These are phyloP conservation scores for Asobara japonica DNA, from an alignment of 1,140 invertebrate genomes.

Conservation along the genomic window DNA sequence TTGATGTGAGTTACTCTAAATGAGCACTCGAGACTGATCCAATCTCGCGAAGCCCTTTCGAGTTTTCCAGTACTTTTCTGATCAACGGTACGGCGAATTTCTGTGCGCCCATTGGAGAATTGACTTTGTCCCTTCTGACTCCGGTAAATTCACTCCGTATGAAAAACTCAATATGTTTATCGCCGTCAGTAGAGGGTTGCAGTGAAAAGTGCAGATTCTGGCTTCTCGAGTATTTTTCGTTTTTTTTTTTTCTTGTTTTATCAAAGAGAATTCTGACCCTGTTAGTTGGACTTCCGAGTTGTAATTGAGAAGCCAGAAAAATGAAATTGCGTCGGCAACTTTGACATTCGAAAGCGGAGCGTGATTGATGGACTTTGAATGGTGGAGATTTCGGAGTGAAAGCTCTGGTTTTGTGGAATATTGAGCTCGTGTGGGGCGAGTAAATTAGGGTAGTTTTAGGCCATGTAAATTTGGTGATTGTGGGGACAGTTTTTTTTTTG, in stretches of 20 bases:
- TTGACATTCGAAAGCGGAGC: not conserved
- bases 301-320: constrained; percentile 8
- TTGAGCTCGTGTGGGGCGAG: no score
- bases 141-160: not conserved
- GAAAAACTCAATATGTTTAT: not conserved
- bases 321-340: not conserved
- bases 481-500: no score
- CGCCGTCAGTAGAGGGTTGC: not conserved
- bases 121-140: not conserved
- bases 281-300: not conserved
- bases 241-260: not conserved
- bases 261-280: not conserved
- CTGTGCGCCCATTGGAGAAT: not conserved
- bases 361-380: not conserved
- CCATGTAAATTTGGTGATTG: no score
- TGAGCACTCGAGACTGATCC: constrained; percentile 4
- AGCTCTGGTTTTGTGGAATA: no score
- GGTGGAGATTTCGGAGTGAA: no score
- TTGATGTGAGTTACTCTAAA: constrained; percentile 1
- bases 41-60: not conserved
- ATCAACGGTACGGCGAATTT: not conserved
- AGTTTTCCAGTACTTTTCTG: not conserved
- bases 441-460: no score
- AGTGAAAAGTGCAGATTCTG: not conserved
- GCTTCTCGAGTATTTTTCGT: not conserved